Evolutionary conservation across 2,888 invertebrate genomes (phyloP), one percentile per base, ranked within the genome.

Genomic region (Deilephila porcellus): DNA sequence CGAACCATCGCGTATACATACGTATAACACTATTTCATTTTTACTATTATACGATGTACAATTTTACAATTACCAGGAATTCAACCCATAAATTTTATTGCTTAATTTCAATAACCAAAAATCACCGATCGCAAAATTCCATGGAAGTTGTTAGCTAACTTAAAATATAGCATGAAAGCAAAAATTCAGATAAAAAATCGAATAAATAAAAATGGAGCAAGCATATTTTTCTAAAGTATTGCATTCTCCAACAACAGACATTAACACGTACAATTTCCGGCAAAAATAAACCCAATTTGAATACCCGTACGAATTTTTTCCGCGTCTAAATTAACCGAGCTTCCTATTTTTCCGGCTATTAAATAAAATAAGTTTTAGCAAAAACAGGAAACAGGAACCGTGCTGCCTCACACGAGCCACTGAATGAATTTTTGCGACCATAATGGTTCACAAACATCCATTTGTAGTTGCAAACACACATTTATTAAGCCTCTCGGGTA

Each of bases 401-500:
- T 76, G 75, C 75, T 62, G 71, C 70, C 67, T 76, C 52, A 59
- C 71, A 67, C 37, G 59, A 45, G 17, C 56, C 70, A 67, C 60
- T 74, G 75, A 77, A 82, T 81, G 79, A 82, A 82, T 82, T 82
- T 77, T 76, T 78, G 80, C 74, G 80, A 74, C 79, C 81, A 77
- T 80, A 80, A 81, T 79, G 80, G 80, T 76, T 80, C 81, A 80
- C 80, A 80, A 74, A 78, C 76, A 78, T 76, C 80, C 78, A 76
- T 73, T 76, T 75, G 74, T 80, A 76, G 77, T 81, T 79, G 76
- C 73, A 73, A 78, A 78, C 78, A 80, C 74, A 76, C 80, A 80
- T 82, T 75, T 82, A 86, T 85, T 85, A 86, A 83, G 79, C 78
- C 80, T 79, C 80, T 82, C 75, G 72, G 75, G 75, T 75, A 80